Percentiles rank a stretch among this genome's conserved stretches.
Evolutionary conservation across 2,797 vertebrate species (phyloP).

Genomic region (Pterois miles): DNA sequence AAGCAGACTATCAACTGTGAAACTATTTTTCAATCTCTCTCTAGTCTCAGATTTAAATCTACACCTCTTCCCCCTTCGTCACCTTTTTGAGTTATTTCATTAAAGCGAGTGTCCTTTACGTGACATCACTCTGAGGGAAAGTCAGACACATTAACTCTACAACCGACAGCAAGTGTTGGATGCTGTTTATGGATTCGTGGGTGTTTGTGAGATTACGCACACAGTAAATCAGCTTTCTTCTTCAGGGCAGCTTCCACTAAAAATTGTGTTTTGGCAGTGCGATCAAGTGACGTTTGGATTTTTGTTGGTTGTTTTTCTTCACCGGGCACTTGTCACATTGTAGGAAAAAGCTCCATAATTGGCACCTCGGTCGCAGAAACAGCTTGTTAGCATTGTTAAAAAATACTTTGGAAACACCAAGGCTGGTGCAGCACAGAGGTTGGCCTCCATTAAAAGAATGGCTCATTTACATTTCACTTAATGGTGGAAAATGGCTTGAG

Average conservation of each 20-base stretch:
- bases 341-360: conserved; percentile 62
- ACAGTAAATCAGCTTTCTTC: conserved; percentile 56
- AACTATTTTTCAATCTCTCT: conserved; percentile 11
- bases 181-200: conserved; percentile 39
- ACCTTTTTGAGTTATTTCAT: conserved; percentile 40
- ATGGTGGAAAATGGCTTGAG: conserved; percentile 66
- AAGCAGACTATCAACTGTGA: background rate
- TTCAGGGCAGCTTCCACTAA: conserved; percentile 31
- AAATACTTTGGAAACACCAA: conserved; percentile 66
- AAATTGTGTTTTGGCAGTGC: conserved; percentile 36
- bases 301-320: conserved; percentile 67
- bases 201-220: conserved; percentile 54
- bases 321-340: conserved; percentile 64
- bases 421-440: conserved; percentile 31
- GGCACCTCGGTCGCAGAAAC: conserved; percentile 59
- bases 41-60: conserved; percentile 17
- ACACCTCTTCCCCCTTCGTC: conserved; percentile 30
- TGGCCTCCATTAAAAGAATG: conserved; percentile 60
- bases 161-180: conserved; percentile 7
- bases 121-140: conserved; percentile 43
- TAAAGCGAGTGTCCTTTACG: conserved; percentile 10
- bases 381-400: conserved; percentile 68
- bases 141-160: conserved; percentile 32
- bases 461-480: conserved; percentile 62
- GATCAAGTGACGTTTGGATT: conserved; percentile 41